Evolutionary conservation across 2,888 invertebrate genomes (phyloP), one percentile per base, ranked within the genome.

Genomic region (Emmelina monodactyla): DNA sequence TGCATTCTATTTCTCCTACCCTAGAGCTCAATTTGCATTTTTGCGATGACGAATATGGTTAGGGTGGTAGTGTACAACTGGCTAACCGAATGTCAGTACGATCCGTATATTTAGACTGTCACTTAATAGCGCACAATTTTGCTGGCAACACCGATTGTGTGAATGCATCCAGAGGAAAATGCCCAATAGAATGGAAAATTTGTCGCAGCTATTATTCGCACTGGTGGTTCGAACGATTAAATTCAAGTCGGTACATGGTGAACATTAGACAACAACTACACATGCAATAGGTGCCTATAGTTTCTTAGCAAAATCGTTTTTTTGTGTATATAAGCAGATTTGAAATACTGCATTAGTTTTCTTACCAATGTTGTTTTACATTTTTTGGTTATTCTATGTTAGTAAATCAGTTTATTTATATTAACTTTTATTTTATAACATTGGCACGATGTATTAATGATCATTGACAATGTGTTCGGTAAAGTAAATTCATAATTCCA

Each of bases 61-160:
- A 62, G 65, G 65, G n/a, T n/a, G 63, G 64, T 66, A 66, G 55
- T 55, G 45, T 53, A 53, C 52, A 50, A 56, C 56, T 56, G 56
- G 54, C 58, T 62, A 62, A 61, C 58, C 58, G 54, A 50, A 51
- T 60, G 61, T 63, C 63, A 62, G 60, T 55, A 57, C 55, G 61
- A 69, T 69, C 59, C 60, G 63, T 70, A 68, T 71, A 75, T 76
- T 76, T 76, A 75, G 75, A 69, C 64, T 62, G 69, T 69, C 71
- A 73, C 65, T 71, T 73, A 76, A 78, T 75, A 67, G 68, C 62
- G 60, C 56, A 67, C 75, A 71, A 75, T 78, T 75, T 72, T 63
- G 72, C 65, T 56, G 62, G 66, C 67, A 69, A 71, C 71, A 69
- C 55, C 58, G 65, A 76, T 76, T 76, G 75, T 75, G 63, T 63